Evolutionary conservation across 2,113 vertebrate species (phyloP), one percentile per base, ranked within the genome.

Genomic region (Ceuthmochares aereus): DNA sequence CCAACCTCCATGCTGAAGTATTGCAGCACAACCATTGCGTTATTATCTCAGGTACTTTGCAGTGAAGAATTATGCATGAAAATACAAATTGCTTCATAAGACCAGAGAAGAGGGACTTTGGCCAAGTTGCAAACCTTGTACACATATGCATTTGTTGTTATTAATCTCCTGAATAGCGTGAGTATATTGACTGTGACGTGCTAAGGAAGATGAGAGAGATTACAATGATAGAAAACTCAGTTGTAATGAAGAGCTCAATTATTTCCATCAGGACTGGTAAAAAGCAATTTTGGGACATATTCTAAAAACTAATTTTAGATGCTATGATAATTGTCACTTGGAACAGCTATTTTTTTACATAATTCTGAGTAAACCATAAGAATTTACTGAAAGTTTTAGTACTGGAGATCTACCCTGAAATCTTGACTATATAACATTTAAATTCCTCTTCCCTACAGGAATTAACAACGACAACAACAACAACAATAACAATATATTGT

Each of bases 221-320:
- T 91, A n/a, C 12, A 47, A 43, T 68, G 18, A 23, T 32, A 85
- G 77, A 91, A 91, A 87, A 55, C 14, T 27, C 58, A 60, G 15
- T n/a, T 89, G 75, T 72, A 87, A 32, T 59, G 23, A 86, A 85
- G 8, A 69, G 70, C 22, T 81, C 43, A 59, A 45, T 87, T 85
- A 64, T 85, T 91, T 45, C 0, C 0, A 75, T 89, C 18, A 84
- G 84, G 83, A 75, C 1, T 55, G 17, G 13, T 42, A 72, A 91
- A 93, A 95, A 77, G 13, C 18, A 74, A 82, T 67, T 84, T 64
- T 51, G 14, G 15, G 17, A 55, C 29, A 75, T 75, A 26, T 72
- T 78, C 32, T 78, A 59, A 93, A 69, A 91, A 36, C 13, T 59
- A 72, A 64, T 84, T 96, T 87, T 93, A 72, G 60, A 72, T 94